A percentile compares a stretch with the other conserved stretches of the same genome.
phyloP scores from a whole-genome alignment of 2,113 vertebrate genomes.

The Cyanistes caeruleus region DNA sequence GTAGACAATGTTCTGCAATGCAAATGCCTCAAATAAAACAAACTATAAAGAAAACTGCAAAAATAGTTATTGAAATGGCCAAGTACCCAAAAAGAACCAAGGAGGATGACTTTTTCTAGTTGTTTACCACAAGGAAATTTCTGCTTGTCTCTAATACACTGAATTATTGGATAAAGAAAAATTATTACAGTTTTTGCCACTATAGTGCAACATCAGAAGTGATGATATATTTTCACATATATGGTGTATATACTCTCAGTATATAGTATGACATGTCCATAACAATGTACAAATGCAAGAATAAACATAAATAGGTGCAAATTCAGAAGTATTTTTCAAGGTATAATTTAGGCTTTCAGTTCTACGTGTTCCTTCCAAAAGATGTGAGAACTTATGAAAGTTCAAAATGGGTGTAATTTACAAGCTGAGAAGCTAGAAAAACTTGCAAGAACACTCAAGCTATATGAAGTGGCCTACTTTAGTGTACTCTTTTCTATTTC shows the following conservation, averaged over 20 bases:
- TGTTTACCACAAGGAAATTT: background rate
- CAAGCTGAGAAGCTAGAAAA: slow-evolving; percentile 45
- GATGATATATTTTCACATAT: background rate
- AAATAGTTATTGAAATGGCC: background rate
- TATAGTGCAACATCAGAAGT: background rate
- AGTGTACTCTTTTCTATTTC: background rate
- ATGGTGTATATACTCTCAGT: background rate
- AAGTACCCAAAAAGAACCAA: background rate
- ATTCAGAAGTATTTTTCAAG: slow-evolving; percentile 23
- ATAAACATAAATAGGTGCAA: slow-evolving; percentile 20
- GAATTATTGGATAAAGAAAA: background rate
- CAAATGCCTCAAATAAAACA: background rate
- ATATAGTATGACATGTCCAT: background rate
- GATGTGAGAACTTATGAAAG: slow-evolving; percentile 58
- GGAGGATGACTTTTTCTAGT: background rate
- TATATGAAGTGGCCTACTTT: slow-evolving; percentile 52
- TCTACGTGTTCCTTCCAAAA: slow-evolving; percentile 49
- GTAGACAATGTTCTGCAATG: background rate
- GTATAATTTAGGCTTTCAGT: slow-evolving; percentile 19
- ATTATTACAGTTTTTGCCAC: background rate
- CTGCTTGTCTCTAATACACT: background rate
- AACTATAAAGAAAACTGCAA: background rate
- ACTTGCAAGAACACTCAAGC: slow-evolving; percentile 36
- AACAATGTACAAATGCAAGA: background rate
- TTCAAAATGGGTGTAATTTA: slow-evolving; percentile 49